Percentiles rank a stretch among this genome's conserved stretches.
phyloP scores from a whole-genome alignment of 2,888 invertebrate genomes.

The Zele albiditarsus region DNA sequence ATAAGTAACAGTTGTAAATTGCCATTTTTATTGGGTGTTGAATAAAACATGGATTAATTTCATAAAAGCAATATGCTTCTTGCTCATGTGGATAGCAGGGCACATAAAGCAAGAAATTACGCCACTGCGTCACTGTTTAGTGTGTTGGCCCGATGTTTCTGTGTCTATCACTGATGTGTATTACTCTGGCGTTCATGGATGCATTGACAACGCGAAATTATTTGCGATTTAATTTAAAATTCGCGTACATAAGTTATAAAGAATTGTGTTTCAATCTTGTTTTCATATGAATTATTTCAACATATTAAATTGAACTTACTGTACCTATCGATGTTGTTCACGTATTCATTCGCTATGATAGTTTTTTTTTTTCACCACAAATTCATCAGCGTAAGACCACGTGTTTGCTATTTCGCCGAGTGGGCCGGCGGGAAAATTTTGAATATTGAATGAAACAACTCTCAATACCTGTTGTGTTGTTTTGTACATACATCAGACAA shows the following conservation, averaged over 20 bases:
- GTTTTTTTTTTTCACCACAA: background rate
- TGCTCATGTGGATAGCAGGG: background rate
- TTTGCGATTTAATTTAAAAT: background rate
- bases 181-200: background rate
- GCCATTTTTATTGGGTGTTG: slow-evolving; percentile 59
- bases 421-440: background rate
- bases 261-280: background rate
- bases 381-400: slow-evolving; percentile 3
- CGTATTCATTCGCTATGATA: background rate
- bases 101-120: slow-evolving; percentile 13
- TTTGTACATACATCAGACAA: background rate
- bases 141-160: slow-evolving; percentile 20
- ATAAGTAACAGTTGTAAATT: slow-evolving; percentile 65
- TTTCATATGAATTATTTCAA: background rate
- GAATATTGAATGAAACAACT: background rate
- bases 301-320: background rate
- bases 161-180: background rate
- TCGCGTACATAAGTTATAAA: background rate
- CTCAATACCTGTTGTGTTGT: background rate
- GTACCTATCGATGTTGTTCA: background rate
- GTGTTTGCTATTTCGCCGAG: background rate
- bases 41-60: background rate
- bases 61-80: background rate
- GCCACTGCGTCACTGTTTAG: slow-evolving; percentile 37
- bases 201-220: background rate